Conservation (phyloP, 2,113 vertebrate species). For the Penelope pileata region DNA sequence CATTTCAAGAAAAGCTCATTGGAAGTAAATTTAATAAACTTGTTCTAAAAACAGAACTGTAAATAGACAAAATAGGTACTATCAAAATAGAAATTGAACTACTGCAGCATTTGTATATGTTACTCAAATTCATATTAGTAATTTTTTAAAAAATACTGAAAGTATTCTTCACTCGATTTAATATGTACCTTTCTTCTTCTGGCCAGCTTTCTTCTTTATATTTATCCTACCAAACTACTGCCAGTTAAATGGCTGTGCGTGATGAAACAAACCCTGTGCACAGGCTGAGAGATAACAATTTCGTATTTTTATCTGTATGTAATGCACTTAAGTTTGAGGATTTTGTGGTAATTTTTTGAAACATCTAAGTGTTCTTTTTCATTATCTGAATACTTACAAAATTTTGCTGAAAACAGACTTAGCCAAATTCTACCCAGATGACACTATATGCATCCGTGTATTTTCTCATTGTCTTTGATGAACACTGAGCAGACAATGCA, state of each 20-base stretch:
- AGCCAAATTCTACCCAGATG: background rate
- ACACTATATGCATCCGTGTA: background rate
- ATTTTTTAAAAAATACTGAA: fast-evolving
- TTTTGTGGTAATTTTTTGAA: background rate
- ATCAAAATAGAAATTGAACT: background rate
- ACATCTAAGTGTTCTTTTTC: background rate
- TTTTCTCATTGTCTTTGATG: slow-evolving; percentile 54
- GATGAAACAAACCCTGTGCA: background rate
- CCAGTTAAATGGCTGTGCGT: background rate
- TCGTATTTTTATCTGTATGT: background rate
- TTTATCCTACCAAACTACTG: background rate
- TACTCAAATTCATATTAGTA: background rate
- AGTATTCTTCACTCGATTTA: background rate
- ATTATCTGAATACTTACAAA: background rate
- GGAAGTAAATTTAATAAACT: background rate
- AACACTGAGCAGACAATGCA: slow-evolving; percentile 40
- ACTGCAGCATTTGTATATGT: background rate
- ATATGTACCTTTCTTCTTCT: background rate
- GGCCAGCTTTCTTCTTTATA: background rate
- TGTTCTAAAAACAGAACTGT: background rate
- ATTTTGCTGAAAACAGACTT: slow-evolving; percentile 9
- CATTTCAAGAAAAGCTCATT: background rate
- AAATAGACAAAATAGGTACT: background rate
- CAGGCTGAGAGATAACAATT: background rate
- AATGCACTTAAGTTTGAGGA: background rate